Evolutionary conservation across 2,113 vertebrate genomes (phyloP).

Genomic region (Piprites chloris): DNA sequence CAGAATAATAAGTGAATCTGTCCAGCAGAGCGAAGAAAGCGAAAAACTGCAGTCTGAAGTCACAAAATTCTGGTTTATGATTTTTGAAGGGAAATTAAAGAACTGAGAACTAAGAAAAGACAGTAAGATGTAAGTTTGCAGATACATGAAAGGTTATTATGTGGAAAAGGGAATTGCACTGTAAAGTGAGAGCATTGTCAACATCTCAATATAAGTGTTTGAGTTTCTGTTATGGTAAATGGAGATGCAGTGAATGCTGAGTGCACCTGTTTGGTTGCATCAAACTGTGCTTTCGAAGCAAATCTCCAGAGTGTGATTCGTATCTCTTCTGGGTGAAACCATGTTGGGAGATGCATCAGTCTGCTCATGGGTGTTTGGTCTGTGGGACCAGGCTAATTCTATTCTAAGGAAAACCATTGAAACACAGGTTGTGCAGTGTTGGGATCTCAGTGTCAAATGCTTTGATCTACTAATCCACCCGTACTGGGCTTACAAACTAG

Average conservation of each 20-base stretch:
- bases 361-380: not conserved
- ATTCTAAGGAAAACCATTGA: not conserved
- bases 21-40: not conserved
- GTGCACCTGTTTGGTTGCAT: not conserved
- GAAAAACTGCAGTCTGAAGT: not conserved
- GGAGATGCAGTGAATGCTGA: not conserved
- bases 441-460: not conserved
- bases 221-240: not conserved
- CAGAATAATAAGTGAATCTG: not conserved
- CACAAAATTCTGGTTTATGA: not conserved
- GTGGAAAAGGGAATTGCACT: not conserved
- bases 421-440: fast-evolving
- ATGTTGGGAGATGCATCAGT: not conserved
- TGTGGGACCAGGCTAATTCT: not conserved
- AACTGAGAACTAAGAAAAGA: not conserved
- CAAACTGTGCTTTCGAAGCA: not conserved
- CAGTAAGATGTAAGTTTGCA: not conserved
- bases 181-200: not conserved
- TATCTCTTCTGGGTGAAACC: not conserved
- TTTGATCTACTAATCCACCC: not conserved
- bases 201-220: not conserved
- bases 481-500: not conserved
- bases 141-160: not conserved
- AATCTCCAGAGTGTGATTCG: not conserved
- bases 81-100: not conserved